A percentile compares a stretch with the other conserved stretches of the same genome.
Evolutionary conservation across 2,113 vertebrate species (phyloP).

Genomic region (Phylloscopus whistleri): DNA sequence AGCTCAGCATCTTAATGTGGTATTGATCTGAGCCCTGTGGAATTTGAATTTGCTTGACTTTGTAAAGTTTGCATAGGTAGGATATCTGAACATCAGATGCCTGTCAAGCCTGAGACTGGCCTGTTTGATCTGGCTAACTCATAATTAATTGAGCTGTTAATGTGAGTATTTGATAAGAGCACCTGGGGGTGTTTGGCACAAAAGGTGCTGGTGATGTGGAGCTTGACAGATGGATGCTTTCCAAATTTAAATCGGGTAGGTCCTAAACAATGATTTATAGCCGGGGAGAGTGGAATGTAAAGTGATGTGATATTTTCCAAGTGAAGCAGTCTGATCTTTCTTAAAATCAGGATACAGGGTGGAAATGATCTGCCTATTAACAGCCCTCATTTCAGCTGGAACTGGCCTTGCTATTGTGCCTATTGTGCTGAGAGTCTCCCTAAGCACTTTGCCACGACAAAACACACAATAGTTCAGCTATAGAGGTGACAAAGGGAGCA

Average conservation of each 20-base stretch:
- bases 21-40: slow-evolving; percentile 63
- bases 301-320: slow-evolving; percentile 64
- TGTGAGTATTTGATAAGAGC: slow-evolving; percentile 60
- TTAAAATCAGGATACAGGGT: slow-evolving; percentile 1
- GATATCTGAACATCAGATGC: slow-evolving; percentile 60
- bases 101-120: slow-evolving; percentile 44
- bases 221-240: slow-evolving; percentile 48
- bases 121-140: slow-evolving; percentile 67
- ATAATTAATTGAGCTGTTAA: slow-evolving; percentile 71
- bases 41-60: slow-evolving; percentile 60
- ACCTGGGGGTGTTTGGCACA: slow-evolving; percentile 53
- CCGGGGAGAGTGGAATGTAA: slow-evolving; percentile 36
- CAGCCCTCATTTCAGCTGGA: slow-evolving; percentile 10
- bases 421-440: neutral
- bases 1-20: slow-evolving; percentile 51
- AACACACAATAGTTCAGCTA: neutral
- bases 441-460: neutral
- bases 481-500: neutral
- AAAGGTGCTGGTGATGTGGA: slow-evolving; percentile 26
- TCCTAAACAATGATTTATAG: slow-evolving; percentile 62
- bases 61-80: slow-evolving; percentile 56
- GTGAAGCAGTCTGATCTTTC: slow-evolving; percentile 32
- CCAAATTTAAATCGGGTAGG: slow-evolving; percentile 55
- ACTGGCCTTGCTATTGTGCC: neutral
- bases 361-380: slow-evolving; percentile 18